Base-by-base conservation (phyloP, 2,797 vertebrate species). In the Chromobotia macracanthus region DNA sequence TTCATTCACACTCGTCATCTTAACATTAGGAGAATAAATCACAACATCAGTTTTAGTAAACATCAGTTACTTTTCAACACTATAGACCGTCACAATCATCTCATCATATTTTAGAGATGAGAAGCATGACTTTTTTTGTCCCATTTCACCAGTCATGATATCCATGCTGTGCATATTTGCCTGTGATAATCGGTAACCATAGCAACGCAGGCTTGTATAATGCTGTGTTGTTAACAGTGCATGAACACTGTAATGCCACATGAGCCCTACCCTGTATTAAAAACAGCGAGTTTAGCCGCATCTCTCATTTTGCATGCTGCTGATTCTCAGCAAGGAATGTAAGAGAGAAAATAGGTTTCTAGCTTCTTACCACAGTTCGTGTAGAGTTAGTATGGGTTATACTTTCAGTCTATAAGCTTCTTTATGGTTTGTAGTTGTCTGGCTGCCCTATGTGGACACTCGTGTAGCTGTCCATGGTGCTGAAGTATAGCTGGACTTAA, bases 181-280 rank as follows among this genome's bases (percentile, higher is more conserved):
- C 89, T 88, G 87, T 88, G 82, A 92, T 91, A 87, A 77, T 83
- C 83, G 74, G 91, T 94, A 91, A 88, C 91, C 82, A 93, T 92
- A 81, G 91, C 86, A 93, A 94, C 92, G 86, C 87, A 88, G 89
- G 86, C 87, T 89, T 71, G 88, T 88, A 86, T 58, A 12, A 86
- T 48, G 73, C 41, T 44, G 41, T 83, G 87, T 89, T 90, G 89
- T 88, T 91, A 79, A 88, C 89, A 88, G 89, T 90, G 90, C 91
- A 91, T 87, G 35, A 84, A 83, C 77, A 70, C 88, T 86, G 88
- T 85, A 90, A 89, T 89, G 86, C 86, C 81, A 88, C 83, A 72
- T 35, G 66, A 70, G 63, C 74, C 46, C 69, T 66, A 79, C 44
- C 75, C 67, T 82, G 48, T 70, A 46, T 55, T 68, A 55, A 50